These are phyloP conservation scores for Takifugu ocellatus DNA, from an alignment of 2,797 vertebrate genomes.

Conservation along the genomic window DNA sequence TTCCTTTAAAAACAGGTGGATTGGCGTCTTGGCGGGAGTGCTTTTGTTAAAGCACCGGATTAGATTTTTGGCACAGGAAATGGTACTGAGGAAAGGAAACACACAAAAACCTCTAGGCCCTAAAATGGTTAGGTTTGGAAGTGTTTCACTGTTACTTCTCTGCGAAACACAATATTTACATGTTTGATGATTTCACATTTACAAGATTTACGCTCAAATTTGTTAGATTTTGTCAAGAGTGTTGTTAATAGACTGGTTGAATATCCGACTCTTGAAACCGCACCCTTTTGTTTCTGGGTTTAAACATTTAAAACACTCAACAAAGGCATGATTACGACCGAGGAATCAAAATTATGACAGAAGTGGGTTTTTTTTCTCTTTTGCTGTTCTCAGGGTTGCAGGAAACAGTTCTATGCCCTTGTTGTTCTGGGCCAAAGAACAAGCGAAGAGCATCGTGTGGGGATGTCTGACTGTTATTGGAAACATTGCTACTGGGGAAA, in stretches of 20 bases:
- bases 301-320: constrained; percentile 5
- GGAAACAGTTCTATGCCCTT: too few relatives aligned
- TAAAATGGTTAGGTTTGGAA: constrained; percentile 55
- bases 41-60: constrained; percentile 56
- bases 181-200: constrained; percentile 20
- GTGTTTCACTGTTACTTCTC: constrained; percentile 54
- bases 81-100: constrained; percentile 46
- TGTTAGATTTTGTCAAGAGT: constrained; percentile 22
- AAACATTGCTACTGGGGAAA: too few relatives aligned
- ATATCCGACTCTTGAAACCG: constrained; percentile 10
- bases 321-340: constrained; percentile 2
- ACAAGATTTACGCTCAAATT: constrained; percentile 14
- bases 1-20: constrained; percentile 37
- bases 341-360: constrained; percentile 3
- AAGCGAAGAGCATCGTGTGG: too few relatives aligned
- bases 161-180: constrained; percentile 69
- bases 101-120: constrained; percentile 40
- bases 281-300: constrained; percentile 13
- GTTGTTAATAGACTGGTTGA: constrained; percentile 4
- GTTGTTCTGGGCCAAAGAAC: too few relatives aligned
- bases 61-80: constrained; percentile 64
- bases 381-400: neutral
- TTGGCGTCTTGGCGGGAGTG: constrained; percentile 52
- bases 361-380: constrained; percentile 1
- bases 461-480: too few relatives aligned